Percentiles rank a stretch among this genome's conserved stretches.
phyloP scores from a whole-genome alignment of 2,113 vertebrate species.

The Tympanuchus pallidicinctus region DNA sequence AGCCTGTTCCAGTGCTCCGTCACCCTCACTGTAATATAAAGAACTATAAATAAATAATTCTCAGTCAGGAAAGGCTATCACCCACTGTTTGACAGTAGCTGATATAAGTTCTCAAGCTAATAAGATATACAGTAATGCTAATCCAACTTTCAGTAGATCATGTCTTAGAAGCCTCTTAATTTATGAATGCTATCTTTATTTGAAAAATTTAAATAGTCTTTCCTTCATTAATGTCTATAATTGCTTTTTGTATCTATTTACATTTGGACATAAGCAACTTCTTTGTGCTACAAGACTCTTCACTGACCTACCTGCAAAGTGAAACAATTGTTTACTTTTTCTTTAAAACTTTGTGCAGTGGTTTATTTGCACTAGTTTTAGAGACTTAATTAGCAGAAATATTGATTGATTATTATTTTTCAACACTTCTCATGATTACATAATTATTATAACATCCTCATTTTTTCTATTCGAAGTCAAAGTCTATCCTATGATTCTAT shows the following conservation, averaged over 20 bases:
- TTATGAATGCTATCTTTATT: neutral
- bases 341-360: neutral
- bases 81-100: constrained; percentile 3
- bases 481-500: neutral
- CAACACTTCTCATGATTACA: neutral
- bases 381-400: neutral
- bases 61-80: constrained; percentile 10
- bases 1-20: too few relatives aligned
- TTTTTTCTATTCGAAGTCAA: neutral
- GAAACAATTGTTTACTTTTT: neutral
- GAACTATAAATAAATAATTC: neutral
- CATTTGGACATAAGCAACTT: neutral
- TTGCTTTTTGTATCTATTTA: neutral
- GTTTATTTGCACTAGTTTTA: neutral
- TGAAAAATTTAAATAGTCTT: neutral
- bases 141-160: neutral
- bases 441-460: neutral
- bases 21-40: too few relatives aligned
- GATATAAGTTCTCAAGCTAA: constrained; percentile 17
- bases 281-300: neutral
- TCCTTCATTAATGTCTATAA: neutral
- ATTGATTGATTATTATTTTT: neutral
- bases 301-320: neutral
- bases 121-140: neutral
- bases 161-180: neutral